These are phyloP conservation scores for Melanostigma gelatinosum DNA, from an alignment of 2,113 vertebrate species.

Conservation along the genomic window DNA sequence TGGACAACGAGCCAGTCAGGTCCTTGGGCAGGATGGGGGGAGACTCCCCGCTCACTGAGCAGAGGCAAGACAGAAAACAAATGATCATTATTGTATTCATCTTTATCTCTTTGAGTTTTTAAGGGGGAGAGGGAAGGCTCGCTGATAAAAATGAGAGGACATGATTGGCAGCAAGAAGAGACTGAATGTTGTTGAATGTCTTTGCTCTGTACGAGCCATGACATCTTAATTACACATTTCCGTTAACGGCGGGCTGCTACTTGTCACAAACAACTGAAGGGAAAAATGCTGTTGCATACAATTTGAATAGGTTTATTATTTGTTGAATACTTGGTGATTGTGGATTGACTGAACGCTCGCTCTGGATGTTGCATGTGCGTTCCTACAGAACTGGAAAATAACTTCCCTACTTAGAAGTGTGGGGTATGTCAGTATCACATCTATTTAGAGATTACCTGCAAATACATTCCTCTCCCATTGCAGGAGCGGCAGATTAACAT, in stretches of 20 bases:
- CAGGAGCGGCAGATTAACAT: neutral
- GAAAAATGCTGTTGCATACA: neutral
- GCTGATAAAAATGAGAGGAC: conserved; percentile 10
- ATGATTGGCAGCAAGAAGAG: conserved; percentile 14
- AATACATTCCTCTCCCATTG: neutral
- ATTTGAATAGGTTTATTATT: neutral
- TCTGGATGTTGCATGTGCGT: neutral
- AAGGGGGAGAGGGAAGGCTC: neutral
- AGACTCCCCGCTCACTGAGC: conserved; percentile 94
- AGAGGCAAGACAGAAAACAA: neutral
- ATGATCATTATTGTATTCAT: neutral
- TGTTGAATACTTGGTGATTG: neutral
- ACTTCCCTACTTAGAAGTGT: neutral
- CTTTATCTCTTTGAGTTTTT: conserved; percentile 1
- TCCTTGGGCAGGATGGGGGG: conserved; percentile 96
- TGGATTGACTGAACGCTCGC: neutral
- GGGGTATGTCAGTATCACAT: neutral
- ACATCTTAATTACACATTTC: conserved; percentile 52
- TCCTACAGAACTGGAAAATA: neutral
- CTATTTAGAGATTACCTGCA: neutral
- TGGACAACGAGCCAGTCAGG: conserved; percentile 89
- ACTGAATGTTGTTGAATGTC: conserved; percentile 17
- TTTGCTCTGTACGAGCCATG: conserved; percentile 3
- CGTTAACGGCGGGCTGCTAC: conserved; percentile 5
- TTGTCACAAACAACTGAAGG: neutral